These are phyloP conservation scores for Fragum sueziense DNA, from an alignment of 2,888 invertebrate genomes.

Conservation along the genomic window DNA sequence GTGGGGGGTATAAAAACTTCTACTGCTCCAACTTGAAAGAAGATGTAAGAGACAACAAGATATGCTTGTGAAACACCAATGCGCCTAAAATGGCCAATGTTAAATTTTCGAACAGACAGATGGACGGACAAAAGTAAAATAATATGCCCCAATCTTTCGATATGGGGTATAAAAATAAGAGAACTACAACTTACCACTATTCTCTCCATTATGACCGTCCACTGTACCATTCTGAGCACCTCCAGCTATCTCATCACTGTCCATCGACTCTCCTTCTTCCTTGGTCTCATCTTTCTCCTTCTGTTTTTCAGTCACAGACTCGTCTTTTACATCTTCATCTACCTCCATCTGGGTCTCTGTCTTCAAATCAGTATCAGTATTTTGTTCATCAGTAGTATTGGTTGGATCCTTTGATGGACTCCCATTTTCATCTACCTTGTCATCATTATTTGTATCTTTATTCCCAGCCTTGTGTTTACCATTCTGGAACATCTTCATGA, in stretches of 20 bases:
- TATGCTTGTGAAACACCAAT: too few species aligned
- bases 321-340: neutral
- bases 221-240: neutral
- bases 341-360: neutral
- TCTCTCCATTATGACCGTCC: neutral
- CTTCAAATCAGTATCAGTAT: neutral
- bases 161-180: neutral
- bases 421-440: neutral
- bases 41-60: too few species aligned
- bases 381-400: neutral
- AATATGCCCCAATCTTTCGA: too few species aligned
- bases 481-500: conserved; percentile 64
- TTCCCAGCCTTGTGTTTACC: conserved; percentile 45
- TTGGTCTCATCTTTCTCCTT: conserved; percentile 5
- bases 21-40: too few species aligned
- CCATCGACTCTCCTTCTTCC: neutral
- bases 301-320: conserved; percentile 1
- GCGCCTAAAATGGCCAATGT: too few species aligned
- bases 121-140: too few species aligned
- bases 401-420: neutral
- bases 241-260: neutral
- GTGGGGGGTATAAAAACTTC: too few species aligned
- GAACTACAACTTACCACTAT: neutral
- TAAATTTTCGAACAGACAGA: too few species aligned
- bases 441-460: conserved; percentile 9